Percentiles rank a stretch among this genome's conserved stretches.
Evolutionary conservation across 2,888 invertebrate species (phyloP).

Genomic region (Drosophila kuntzei): DNA sequence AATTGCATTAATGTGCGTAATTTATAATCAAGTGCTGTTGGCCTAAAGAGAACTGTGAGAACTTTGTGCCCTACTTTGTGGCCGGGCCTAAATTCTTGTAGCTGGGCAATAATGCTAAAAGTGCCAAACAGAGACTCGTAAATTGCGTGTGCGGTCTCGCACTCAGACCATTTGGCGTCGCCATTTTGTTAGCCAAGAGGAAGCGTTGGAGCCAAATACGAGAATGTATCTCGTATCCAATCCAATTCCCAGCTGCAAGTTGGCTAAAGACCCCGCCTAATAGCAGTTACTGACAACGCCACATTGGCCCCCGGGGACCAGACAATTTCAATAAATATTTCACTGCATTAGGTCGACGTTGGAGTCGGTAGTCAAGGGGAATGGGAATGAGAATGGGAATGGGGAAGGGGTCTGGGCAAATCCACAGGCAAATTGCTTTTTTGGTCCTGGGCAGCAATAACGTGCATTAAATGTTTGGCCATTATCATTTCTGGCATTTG

Average conservation of each 20-base stretch:
- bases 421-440: conserved; percentile 73
- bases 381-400: neutral
- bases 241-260: conserved; percentile 59
- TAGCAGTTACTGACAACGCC: conserved; percentile 68
- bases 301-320: conserved; percentile 81
- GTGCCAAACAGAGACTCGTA: conserved; percentile 79
- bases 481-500: conserved; percentile 78
- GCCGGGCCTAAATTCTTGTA: conserved; percentile 37
- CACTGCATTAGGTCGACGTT: conserved; percentile 79
- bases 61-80: conserved; percentile 48
- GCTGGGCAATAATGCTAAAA: conserved; percentile 74
- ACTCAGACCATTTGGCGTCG: conserved; percentile 32
- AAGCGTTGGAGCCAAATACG: conserved; percentile 27
- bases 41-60: conserved; percentile 44
- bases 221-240: conserved; percentile 35
- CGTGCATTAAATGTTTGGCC: conserved; percentile 82
- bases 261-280: conserved; percentile 69
- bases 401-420: conserved; percentile 30
- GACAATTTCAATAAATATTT: conserved; percentile 84
- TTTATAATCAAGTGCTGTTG: conserved; percentile 70
- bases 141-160: conserved; percentile 55
- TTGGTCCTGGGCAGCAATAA: conserved; percentile 61
- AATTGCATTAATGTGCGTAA: conserved; percentile 78
- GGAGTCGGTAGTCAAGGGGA: conserved; percentile 1
- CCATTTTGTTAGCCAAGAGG: conserved; percentile 39